A percentile compares a stretch with the other conserved stretches of the same genome.
phyloP scores from a whole-genome alignment of 2,797 vertebrate genomes.

The Cirrhinus mrigala region DNA sequence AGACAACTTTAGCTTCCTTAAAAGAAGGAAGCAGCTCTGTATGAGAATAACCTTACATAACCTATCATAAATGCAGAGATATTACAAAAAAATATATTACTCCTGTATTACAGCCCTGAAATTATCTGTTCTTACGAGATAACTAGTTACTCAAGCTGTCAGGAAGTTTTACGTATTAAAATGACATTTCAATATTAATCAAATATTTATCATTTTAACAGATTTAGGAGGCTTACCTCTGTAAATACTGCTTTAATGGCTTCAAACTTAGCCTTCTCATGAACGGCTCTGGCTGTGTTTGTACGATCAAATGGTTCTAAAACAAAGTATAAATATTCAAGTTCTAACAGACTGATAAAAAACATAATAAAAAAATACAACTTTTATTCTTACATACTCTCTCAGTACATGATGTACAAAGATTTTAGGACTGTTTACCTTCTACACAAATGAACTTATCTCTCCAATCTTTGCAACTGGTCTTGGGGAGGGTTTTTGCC shows the following conservation, averaged over 20 bases:
- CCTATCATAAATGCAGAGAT: neutral
- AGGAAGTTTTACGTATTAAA: neutral
- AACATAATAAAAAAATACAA: neutral
- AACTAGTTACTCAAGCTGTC: neutral
- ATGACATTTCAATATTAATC: neutral
- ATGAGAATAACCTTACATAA: neutral
- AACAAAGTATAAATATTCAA: slow-evolving; percentile 61
- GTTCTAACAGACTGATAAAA: neutral
- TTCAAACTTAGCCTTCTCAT: slow-evolving; percentile 91
- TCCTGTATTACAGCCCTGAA: neutral
- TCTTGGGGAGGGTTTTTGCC: slow-evolving; percentile 86
- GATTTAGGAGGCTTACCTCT: slow-evolving; percentile 78
- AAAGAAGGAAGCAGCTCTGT: neutral
- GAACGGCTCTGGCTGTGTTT: slow-evolving; percentile 95
- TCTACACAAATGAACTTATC: slow-evolving; percentile 95
- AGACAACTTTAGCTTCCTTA: neutral
- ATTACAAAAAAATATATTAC: neutral
- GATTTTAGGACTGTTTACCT: slow-evolving; percentile 77
- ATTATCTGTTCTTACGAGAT: neutral
- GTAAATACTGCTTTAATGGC: slow-evolving; percentile 84
- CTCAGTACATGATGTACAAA: neutral
- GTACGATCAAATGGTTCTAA: slow-evolving; percentile 94
- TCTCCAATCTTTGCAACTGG: slow-evolving; percentile 85
- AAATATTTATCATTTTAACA: neutral
- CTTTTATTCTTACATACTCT: neutral